Base-by-base conservation (phyloP, 1,140 invertebrate genomes). In the Chelonus insularis region DNA sequence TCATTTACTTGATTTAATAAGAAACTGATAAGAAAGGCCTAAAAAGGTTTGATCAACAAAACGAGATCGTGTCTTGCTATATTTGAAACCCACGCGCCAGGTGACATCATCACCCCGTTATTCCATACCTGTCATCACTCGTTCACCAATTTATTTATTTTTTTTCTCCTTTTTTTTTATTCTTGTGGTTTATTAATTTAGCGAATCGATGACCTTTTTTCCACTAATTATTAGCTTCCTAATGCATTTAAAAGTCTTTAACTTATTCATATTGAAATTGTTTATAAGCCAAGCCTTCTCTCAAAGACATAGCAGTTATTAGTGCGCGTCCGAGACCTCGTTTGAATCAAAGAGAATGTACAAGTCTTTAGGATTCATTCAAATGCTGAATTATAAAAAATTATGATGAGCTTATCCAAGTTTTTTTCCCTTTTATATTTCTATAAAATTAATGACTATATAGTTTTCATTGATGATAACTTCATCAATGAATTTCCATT, bases 81-180 rank as follows among this genome's bases (percentile, higher is more conserved):
- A 72, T 66, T 70, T 32, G 18, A 67, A 69, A 63, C 72, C 67
- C 65, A 71, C 72, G 63, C 68, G n/a, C 20, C 6, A 29, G 25
- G 25, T 70, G 70, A 72, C 64, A 65, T 72, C 69, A 73, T 48
- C 57, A 29, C 61, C 18, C 64, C 60, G 64, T 68, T 71, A 68
- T 65, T 64, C 50, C 41, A 61, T 50, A 57, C 63, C 67, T 67
- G 65, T 58, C 48, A 68, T 68, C 59, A 47, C 57, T 39, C 47
- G 18, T 29, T 55, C 25, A 47, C 43, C 45, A 63, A 69, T 64
- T 67, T 25, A 23, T 37, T 54, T 62, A 61, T 70, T 65, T 67
- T 61, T 21, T 20, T n/a, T 47, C 20, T 47, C 14, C 7, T n/a
- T n/a, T n/a, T n/a, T n/a, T n/a, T n/a, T n/a, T n/a, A n/a, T n/a